Evolutionary conservation across 2,797 vertebrate species (phyloP).

Genomic region (Danio tinwini): DNA sequence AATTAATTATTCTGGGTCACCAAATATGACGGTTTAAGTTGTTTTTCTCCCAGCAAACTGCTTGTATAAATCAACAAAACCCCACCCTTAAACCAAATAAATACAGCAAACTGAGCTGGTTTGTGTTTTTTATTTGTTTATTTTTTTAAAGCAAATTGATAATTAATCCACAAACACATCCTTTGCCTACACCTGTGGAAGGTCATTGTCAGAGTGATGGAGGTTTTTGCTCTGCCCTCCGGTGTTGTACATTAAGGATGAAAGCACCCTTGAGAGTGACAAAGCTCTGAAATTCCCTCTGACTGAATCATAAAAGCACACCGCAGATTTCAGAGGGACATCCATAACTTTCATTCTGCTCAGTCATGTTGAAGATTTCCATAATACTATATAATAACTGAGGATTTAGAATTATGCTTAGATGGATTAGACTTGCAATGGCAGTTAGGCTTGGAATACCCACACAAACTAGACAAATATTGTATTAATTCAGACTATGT

Average conservation of each 20-base stretch:
- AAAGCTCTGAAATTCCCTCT: not conserved
- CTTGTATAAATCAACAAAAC: not conserved
- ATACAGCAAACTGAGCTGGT: not conserved
- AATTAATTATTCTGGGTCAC: too few species aligned
- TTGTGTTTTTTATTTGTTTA: not conserved
- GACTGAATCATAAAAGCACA: conserved; percentile 8
- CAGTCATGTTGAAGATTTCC: conserved; percentile 11
- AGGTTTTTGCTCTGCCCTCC: conserved; percentile 12
- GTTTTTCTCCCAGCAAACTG: not conserved
- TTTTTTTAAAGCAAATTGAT: too few species aligned
- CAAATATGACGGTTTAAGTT: not conserved
- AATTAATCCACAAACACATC: not conserved
- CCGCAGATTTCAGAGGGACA: not conserved
- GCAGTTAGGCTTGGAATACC: not conserved
- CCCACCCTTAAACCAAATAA: not conserved
- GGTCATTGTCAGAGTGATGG: not conserved
- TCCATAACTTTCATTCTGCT: not conserved
- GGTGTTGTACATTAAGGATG: not conserved
- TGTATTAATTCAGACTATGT: not conserved
- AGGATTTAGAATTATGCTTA: not conserved
- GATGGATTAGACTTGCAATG: not conserved
- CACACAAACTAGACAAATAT: not conserved
- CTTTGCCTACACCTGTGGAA: not conserved
- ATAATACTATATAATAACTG: not conserved
- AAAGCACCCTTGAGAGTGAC: conserved; percentile 15